Conservation (phyloP, 2,888 invertebrate species). For the Oscheius sp. region DNA sequence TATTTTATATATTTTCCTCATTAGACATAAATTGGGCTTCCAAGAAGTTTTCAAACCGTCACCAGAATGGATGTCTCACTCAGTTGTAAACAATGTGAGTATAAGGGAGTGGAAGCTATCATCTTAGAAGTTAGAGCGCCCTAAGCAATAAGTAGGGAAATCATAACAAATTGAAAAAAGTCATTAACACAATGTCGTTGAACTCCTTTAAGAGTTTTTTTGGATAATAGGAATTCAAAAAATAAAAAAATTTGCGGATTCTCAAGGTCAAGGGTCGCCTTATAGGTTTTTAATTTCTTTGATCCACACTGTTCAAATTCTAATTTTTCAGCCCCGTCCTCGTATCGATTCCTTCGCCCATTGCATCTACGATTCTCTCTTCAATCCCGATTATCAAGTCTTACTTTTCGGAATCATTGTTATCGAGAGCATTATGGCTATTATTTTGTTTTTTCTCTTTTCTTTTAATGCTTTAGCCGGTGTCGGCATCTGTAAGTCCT, state of each 20-base stretch:
- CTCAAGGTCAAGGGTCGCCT: no score
- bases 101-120: no score
- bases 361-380: slow-evolving; percentile 37
- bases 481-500: not conserved
- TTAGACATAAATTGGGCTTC: slow-evolving; percentile 35
- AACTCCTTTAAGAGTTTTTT: no score
- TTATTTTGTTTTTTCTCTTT: slow-evolving; percentile 32
- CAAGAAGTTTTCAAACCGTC: slow-evolving; percentile 39
- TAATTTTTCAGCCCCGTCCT: slow-evolving; percentile 35
- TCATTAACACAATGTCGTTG: no score
- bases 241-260: no score
- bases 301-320: no score
- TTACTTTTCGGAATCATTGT: slow-evolving; percentile 36
- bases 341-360: slow-evolving; percentile 46
- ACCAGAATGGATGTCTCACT: slow-evolving; percentile 49
- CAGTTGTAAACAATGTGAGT: slow-evolving; percentile 35
- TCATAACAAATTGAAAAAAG: no score
- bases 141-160: no score
- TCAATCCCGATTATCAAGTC: slow-evolving; percentile 26
- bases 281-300: no score
- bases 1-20: slow-evolving; percentile 27
- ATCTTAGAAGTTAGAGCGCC: no score
- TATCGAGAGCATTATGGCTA: slow-evolving; percentile 36
- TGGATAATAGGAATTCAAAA: no score
- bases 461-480: slow-evolving; percentile 33